Base-by-base conservation (phyloP, 2,888 invertebrate genomes). In the Drosophila mettleri region DNA sequence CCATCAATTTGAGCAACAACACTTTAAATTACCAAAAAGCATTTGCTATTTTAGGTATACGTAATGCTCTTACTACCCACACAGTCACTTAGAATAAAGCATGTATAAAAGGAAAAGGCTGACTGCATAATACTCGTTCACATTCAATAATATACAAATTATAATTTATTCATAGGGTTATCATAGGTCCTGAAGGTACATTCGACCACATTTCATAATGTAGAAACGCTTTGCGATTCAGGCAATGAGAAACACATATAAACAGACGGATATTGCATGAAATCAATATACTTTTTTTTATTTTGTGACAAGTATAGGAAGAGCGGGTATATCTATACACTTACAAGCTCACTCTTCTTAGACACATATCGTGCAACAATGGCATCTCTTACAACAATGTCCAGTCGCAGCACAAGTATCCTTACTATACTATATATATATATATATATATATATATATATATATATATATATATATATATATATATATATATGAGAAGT, bases 281-380 rank as follows among this genome's bases (percentile, higher is more conserved):
- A 41, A 3, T 22, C 9, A n/a, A 43, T 43, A 43, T 9, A n/a
- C 43, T 24, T n/a, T n/a, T 9, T 9, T 24, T 24, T 2, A 2
- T 2, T n/a, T n/a, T 24, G 24, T 9, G n/a, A 6, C 1, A 20
- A 20, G 12, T 39, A 39, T 29, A 14, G 16, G 18, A 18, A 27
- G n/a, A 24, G 24, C n/a, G 64, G 27, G 39, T n/a, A 18, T 14
- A 33, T 6, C 16, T 5, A 20, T 6, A 41, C 10, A 22, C 22
- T 10, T 48, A 51, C 53, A 63, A 57, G 51, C 41, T 24, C 31
- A 76, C 86, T 86, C 86, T 88, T 79, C 77, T 85, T 85, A 82
- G 83, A 88, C 88, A 77, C 80, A 89, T 87, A 70, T 85, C 85
- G 76, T 72, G 74, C 63, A 57, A 67, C 69, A 58, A 70, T 60